phyloP scores from a whole-genome alignment of 2,797 vertebrate genomes.

The Mallotus villosus region DNA sequence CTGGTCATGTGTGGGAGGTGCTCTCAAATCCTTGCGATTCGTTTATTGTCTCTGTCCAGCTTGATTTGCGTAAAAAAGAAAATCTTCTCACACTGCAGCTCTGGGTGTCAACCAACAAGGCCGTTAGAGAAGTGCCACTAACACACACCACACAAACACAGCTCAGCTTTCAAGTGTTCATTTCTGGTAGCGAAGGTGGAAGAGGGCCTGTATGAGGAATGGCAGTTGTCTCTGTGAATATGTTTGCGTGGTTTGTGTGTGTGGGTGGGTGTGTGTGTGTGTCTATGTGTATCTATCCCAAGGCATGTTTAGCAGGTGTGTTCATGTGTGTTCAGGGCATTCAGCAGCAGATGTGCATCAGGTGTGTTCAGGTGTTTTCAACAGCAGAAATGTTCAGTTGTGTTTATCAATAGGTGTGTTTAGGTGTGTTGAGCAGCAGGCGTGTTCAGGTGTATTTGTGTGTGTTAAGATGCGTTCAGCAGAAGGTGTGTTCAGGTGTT shows the following conservation, averaged over 20 bases:
- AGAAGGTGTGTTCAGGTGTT: no score
- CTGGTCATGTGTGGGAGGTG: slow-evolving; percentile 73
- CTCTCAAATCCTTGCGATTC: slow-evolving; percentile 71
- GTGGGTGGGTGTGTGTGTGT: background rate
- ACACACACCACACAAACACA: background rate
- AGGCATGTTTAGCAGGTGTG: no score
- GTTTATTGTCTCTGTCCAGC: slow-evolving; percentile 67
- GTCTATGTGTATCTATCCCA: no score
- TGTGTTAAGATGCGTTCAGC: no score
- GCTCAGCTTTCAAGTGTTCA: background rate
- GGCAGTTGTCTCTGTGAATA: background rate
- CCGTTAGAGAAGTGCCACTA: background rate
- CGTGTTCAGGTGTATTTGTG: no score
- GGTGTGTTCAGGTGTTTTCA: background rate
- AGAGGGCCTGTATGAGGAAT: background rate
- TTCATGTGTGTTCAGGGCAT: background rate
- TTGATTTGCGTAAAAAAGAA: slow-evolving; percentile 57
- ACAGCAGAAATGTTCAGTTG: no score
- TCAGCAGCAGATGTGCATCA: background rate
- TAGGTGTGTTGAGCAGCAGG: no score
- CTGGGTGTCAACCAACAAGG: slow-evolving; percentile 48
- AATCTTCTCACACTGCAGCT: slow-evolving; percentile 54
- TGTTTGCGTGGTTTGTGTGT: background rate
- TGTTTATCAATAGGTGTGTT: no score
- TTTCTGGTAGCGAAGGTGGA: background rate